Base-by-base conservation (phyloP, 2,113 vertebrate species). In the Eptesicus fuscus region DNA sequence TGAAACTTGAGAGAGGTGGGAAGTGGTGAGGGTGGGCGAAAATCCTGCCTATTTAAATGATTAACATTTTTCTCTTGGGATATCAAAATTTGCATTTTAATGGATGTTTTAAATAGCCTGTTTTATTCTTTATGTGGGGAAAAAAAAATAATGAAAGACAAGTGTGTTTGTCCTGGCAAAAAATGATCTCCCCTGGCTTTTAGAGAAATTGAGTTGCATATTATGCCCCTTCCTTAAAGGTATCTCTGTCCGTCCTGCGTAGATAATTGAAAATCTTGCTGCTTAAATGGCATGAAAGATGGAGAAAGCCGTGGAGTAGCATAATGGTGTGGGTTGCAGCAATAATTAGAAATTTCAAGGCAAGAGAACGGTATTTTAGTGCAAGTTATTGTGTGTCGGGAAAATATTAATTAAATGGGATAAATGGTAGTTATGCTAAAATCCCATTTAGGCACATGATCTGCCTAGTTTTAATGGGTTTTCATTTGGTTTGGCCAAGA, bases 11-110 rank as follows among this genome's bases (percentile, higher is more conserved):
- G 69, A 96, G 80, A 97, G 87, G 92, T 76, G 61, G 32, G 32
- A 56, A 35, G 76, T 85, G 49, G 56, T 17, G 65, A 90, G 74
- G 94, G 90, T 94, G 97, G 96, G 84, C 0, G 59, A 95, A 97
- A 97, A 98, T 97, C 97, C 97, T 98, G 96, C 95, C 98, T 97
- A 91, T 98, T 98, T 97, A 98, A 98, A 98, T 97, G 77, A 98
- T 98, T 94, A 98, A 98, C 97, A 93, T 85, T 90, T 97, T 95
- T 94, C 67, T 96, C 97, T 96, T 96, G 97, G 98, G 98, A 98
- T 98, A 98, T 97, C 96, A 97, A 97, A 98, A 99, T 98, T 98
- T 98, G 98, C 98, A 98, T 99, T 98, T 98, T 98, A 99, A 99
- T 99, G 96, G 98, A 93, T 98, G 98, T 98, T 98, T 99, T 98